A percentile compares a stretch with the other conserved stretches of the same genome.
Conservation (phyloP, 1,140 invertebrate genomes). For the Eufriesea mexicana region DNA sequence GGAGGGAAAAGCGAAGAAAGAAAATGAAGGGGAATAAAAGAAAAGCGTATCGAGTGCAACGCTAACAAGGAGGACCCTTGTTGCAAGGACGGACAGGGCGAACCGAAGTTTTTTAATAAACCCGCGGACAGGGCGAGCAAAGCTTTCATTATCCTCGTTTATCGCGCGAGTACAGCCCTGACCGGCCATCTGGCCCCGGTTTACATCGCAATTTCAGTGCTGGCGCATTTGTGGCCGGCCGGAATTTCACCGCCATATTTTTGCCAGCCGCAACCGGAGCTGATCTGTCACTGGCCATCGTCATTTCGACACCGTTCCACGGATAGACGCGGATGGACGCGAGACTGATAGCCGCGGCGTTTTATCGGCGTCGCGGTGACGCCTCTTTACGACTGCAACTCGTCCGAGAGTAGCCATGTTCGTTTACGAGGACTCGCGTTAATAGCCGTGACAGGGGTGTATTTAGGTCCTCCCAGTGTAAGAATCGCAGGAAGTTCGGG, state of each 20-base stretch:
- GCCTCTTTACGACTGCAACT: slow-evolving; percentile 46
- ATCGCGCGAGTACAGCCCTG: neutral
- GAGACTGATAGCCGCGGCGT: slow-evolving; percentile 1
- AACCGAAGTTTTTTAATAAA: slow-evolving; percentile 41
- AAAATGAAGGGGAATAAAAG: neutral
- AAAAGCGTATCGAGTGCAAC: neutral
- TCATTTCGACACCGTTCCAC: slow-evolving; percentile 55
- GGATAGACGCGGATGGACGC: slow-evolving; percentile 29
- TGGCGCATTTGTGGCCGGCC: slow-evolving; percentile 14
- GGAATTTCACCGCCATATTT: slow-evolving; percentile 68
- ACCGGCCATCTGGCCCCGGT: neutral
- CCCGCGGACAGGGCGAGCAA: neutral
- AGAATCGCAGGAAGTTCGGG: too few relatives aligned
- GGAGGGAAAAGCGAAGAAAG: neutral
- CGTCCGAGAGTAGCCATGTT: slow-evolving; percentile 3
- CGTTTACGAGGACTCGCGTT: slow-evolving; percentile 12
- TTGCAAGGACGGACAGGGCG: neutral
- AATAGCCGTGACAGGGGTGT: neutral
- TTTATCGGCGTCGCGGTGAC: slow-evolving; percentile 46
- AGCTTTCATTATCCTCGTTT: slow-evolving; percentile 48
- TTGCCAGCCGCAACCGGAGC: slow-evolving; percentile 59
- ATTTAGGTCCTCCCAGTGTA: neutral
- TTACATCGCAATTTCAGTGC: slow-evolving; percentile 49
- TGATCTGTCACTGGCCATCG: slow-evolving; percentile 49
- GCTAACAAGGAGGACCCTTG: neutral